These are phyloP conservation scores for Saturnia pavonia DNA, from an alignment of 2,888 invertebrate species.

Conservation along the genomic window DNA sequence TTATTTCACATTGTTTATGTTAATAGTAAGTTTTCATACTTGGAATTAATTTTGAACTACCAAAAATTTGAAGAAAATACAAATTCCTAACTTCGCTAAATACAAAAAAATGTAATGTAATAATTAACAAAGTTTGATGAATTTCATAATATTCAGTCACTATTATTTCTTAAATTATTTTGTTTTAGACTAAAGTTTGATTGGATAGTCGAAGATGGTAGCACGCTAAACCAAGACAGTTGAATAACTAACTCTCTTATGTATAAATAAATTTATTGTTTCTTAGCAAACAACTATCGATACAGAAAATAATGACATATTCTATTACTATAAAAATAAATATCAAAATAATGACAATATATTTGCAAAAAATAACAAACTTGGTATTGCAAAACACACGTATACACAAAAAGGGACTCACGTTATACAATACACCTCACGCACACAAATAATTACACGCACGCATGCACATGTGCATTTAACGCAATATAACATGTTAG, in stretches of 20 bases:
- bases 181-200: not conserved
- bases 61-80: not conserved
- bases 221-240: not conserved
- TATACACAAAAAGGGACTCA: no score
- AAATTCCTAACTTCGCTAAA: not conserved
- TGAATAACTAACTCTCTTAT: not conserved
- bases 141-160: not conserved
- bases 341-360: no score
- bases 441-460: no score
- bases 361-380: no score
- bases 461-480: no score
- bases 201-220: not conserved
- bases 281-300: no score
- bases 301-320: no score
- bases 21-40: not conserved
- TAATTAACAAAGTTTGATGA: not conserved
- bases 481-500: no score
- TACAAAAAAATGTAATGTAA: not conserved
- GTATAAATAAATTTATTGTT: not conserved
- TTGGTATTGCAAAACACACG: no score
- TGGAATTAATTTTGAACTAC: not conserved
- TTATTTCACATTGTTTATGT: slow-evolving; percentile 4
- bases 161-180: not conserved
- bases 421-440: no score
- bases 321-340: no score